Evolutionary conservation across 2,888 invertebrate genomes (phyloP).

Genomic region (Melieria omissa): DNA sequence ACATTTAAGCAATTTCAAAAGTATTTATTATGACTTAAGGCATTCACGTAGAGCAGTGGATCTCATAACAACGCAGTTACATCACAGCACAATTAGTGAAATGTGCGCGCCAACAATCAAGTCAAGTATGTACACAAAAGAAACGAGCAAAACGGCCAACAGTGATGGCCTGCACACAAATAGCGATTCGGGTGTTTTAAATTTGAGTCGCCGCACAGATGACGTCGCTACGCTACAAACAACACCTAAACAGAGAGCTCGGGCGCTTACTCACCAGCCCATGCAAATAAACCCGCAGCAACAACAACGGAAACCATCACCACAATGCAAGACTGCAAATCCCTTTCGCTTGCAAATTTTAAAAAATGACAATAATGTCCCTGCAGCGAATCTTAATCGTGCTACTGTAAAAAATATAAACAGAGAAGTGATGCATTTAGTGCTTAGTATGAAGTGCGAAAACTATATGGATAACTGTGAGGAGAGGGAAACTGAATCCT

Average conservation of each 20-base stretch:
- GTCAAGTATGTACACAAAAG: not conserved
- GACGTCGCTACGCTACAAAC: not conserved
- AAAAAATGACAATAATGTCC: constrained; percentile 1
- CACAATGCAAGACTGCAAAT: constrained; percentile 8
- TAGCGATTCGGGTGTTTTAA: too few relatives aligned
- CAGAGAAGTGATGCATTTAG: constrained; percentile 27
- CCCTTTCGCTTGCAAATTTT: constrained; percentile 39
- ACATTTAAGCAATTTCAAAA: constrained; percentile 20
- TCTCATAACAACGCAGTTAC: constrained; percentile 14
- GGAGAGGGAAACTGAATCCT: too few relatives aligned
- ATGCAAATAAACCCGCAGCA: too few relatives aligned
- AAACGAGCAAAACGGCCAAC: not conserved
- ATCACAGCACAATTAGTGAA: constrained; percentile 7
- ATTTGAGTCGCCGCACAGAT: too few relatives aligned
- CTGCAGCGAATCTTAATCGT: not conserved
- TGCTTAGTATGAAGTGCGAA: constrained; percentile 32
- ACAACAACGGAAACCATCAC: not conserved
- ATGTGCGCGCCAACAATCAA: not conserved
- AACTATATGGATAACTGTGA: not conserved
- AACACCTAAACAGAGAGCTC: not conserved
- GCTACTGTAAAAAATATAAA: constrained; percentile 24
- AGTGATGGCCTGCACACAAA: not conserved
- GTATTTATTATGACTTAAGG: constrained; percentile 4
- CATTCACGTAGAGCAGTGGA: constrained; percentile 10
- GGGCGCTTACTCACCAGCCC: not conserved